Evolutionary conservation across 2,113 vertebrate species (phyloP), one percentile per base, ranked within the genome.

Genomic region (Aix galericulata): DNA sequence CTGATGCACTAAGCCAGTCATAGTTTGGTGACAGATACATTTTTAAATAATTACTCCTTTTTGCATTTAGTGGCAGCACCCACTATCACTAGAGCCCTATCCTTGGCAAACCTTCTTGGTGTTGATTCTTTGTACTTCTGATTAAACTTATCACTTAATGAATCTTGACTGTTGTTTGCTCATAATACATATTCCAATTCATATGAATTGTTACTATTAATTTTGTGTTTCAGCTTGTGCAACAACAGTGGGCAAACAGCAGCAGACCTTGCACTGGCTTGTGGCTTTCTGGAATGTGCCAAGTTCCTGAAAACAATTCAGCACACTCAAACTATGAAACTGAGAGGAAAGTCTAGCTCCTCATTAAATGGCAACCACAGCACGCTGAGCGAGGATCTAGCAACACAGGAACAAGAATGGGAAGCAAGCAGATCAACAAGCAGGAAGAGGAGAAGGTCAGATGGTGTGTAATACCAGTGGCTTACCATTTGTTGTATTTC

Each of bases 181-280:
- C 18, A 17, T 89, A 27, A 59, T 13, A 22, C 3, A 13, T 53
- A 40, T 58, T 66, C 21, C 17, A 76, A 3, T 94, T 66, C 69
- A 67, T 73, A 10, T 17, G 46, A 52, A 69, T 23, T 6, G 9
- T 63, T 31, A 16, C 21, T 74, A 42, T 86, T 75, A 79, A 93
- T 50, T 76, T 20, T 40, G 11, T 75, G 26, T 96, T 95, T 82
- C 83, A 98, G 98, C 23, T 95, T 98, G 79, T 97, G 98, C 94
- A 98, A 98, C 89, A 98, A 97, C 58, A 97, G 97, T 5, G 98
- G 98, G 38, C 97, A 98, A 84, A 98, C 98, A 60, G 98, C 98
- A 50, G 98, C 98, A 97, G 98, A 98, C 42, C 93, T 98, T 2
- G 98, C 98, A 3, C 90, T 97, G 96, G 97, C 97, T 27, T 94